These are phyloP conservation scores for Ichneumoninae sp. DNA, from an alignment of 2,888 invertebrate genomes.

Conservation along the genomic window DNA sequence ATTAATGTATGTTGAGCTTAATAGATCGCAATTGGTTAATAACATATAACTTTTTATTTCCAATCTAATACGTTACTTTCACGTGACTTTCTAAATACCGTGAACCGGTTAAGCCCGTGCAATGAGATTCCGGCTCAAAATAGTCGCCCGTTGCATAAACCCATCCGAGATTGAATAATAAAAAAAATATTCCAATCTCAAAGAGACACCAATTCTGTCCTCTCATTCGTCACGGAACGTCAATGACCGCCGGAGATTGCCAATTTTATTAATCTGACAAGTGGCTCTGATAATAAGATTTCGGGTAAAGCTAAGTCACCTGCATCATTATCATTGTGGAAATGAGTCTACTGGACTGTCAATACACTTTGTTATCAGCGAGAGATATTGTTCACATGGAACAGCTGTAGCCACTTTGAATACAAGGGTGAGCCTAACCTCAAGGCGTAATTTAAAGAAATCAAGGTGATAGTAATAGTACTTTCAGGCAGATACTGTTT, in stretches of 20 bases:
- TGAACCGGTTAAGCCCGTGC: background rate
- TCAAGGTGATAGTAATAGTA: background rate
- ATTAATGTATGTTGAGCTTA: background rate
- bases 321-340: slow-evolving; percentile 53
- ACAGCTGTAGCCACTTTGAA: background rate
- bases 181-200: background rate
- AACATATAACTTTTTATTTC: background rate
- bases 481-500: background rate
- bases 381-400: slow-evolving; percentile 56
- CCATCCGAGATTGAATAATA: background rate
- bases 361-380: slow-evolving; percentile 68
- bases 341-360: slow-evolving; percentile 40
- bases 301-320: slow-evolving; percentile 71
- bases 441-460: background rate
- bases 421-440: slow-evolving; percentile 54
- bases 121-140: background rate
- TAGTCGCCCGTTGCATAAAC: background rate
- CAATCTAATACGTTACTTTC: background rate
- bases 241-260: background rate
- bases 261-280: slow-evolving; percentile 20
- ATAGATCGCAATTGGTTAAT: background rate
- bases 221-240: background rate
- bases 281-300: background rate
- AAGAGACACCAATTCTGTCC: background rate
- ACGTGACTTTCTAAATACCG: slow-evolving; percentile 8